phyloP scores from a whole-genome alignment of 2,888 invertebrate species.

The Eupithecia centaureata region DNA sequence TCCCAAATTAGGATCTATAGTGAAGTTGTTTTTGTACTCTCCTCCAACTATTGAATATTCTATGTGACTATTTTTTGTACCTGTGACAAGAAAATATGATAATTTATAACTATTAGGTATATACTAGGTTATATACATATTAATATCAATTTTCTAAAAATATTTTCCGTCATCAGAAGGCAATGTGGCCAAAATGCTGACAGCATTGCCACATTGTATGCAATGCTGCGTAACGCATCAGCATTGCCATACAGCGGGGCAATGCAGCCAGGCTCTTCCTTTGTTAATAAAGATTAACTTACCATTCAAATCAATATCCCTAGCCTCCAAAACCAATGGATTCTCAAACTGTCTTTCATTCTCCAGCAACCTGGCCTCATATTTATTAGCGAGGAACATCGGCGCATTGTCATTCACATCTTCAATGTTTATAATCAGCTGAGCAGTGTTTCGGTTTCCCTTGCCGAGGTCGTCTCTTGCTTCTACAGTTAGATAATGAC shows the following conservation, averaged over 20 bases:
- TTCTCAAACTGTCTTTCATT: slow-evolving; percentile 91
- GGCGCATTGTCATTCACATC: slow-evolving; percentile 97
- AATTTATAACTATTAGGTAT: not conserved
- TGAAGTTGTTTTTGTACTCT: slow-evolving; percentile 90
- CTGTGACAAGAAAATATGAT: slow-evolving; percentile 63
- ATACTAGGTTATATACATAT: too few species aligned
- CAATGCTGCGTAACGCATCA: too few species aligned
- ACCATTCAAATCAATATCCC: slow-evolving; percentile 94
- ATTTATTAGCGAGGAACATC: slow-evolving; percentile 90
- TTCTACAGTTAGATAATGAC: slow-evolving; percentile 94
- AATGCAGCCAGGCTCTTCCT: too few species aligned
- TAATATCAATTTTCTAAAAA: too few species aligned
- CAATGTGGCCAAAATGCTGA: too few species aligned
- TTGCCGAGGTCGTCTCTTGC: slow-evolving; percentile 94
- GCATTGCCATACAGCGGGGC: too few species aligned
- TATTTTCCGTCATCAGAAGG: too few species aligned
- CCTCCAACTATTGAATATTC: slow-evolving; percentile 91
- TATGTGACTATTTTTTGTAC: slow-evolving; percentile 93
- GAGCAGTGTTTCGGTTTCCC: slow-evolving; percentile 91
- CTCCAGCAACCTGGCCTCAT: slow-evolving; percentile 92
- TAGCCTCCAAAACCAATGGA: slow-evolving; percentile 90
- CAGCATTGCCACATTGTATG: too few species aligned
- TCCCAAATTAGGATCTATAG: slow-evolving; percentile 90
- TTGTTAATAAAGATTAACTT: too few species aligned
- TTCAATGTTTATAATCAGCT: slow-evolving; percentile 91